Conservation (phyloP, 1,140 invertebrate genomes). For the Scaptomyza pallida region DNA sequence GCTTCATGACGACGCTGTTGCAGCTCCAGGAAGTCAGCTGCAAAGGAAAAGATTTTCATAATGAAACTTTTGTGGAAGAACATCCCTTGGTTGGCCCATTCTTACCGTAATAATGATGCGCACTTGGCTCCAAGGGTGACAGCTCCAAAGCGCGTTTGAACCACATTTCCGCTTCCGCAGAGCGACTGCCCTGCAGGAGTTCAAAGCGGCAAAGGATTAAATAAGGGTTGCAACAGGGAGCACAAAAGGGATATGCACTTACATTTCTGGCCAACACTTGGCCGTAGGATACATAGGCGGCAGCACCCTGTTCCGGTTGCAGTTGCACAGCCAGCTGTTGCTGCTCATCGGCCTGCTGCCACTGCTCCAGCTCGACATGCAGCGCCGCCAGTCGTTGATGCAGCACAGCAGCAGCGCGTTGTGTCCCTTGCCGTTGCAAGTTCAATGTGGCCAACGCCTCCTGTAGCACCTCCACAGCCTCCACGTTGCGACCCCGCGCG, state of each 20-base stretch:
- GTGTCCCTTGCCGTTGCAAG: constrained; percentile 84
- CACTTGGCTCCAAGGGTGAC: constrained; percentile 91
- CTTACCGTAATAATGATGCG: constrained; percentile 93
- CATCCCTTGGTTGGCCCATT: no score
- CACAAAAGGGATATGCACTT: constrained; percentile 83
- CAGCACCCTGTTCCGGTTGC: constrained; percentile 93
- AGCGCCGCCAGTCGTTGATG: constrained; percentile 88
- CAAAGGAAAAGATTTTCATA: background rate
- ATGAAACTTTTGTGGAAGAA: no score
- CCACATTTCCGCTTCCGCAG: constrained; percentile 93
- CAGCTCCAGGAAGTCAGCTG: constrained; percentile 94
- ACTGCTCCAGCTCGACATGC: constrained; percentile 90
- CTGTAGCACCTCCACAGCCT: constrained; percentile 89
- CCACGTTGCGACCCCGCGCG: constrained; percentile 91
- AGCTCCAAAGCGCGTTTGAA: constrained; percentile 92
- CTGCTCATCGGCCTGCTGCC: constrained; percentile 91
- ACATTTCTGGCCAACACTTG: constrained; percentile 95
- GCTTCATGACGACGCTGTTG: constrained; percentile 91
- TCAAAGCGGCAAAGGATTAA: background rate
- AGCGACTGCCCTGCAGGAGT: constrained; percentile 88
- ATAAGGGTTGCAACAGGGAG: background rate
- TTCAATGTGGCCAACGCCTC: constrained; percentile 92
- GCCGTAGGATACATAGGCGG: constrained; percentile 94
- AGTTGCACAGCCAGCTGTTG: constrained; percentile 90
- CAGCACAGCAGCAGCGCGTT: constrained; percentile 86